A percentile compares a stretch with the other conserved stretches of the same genome.
phyloP scores from a whole-genome alignment of 2,797 vertebrate species.

The Scyliorhinus canicula region DNA sequence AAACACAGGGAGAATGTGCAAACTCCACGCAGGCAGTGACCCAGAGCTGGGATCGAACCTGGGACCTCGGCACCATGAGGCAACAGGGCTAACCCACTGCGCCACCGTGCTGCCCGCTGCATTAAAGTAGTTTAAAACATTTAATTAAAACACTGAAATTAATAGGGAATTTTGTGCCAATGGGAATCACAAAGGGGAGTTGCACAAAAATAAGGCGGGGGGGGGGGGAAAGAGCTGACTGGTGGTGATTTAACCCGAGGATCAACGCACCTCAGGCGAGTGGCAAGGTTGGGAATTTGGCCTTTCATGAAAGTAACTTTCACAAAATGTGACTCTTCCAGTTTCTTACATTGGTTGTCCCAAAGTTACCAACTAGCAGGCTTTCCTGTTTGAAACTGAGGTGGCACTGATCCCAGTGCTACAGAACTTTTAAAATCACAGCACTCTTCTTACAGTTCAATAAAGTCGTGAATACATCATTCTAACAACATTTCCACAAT shows the following conservation, averaged over 20 bases:
- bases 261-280: too few species aligned
- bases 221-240: too few species aligned
- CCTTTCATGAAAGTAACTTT: not conserved
- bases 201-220: not conserved
- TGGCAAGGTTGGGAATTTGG: too few species aligned
- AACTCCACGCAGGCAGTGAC: too few species aligned
- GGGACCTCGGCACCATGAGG: too few species aligned
- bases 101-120: too few species aligned
- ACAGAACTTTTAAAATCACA: constrained; percentile 1
- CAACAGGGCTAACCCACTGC: too few species aligned
- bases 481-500: not conserved
- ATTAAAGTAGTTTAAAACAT: not conserved
- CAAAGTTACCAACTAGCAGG: not conserved
- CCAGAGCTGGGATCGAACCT: too few species aligned
- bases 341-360: not conserved
- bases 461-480: not conserved
- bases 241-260: too few species aligned
- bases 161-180: not conserved
- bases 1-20: too few species aligned
- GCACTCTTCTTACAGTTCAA: not conserved
- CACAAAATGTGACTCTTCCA: not conserved
- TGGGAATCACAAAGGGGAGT: not conserved
- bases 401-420: not conserved
- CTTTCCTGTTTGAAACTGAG: not conserved
- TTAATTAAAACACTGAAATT: not conserved